Evolutionary conservation across 2,888 invertebrate genomes (phyloP), one percentile per base, ranked within the genome.

Genomic region (Coenonympha arcania): DNA sequence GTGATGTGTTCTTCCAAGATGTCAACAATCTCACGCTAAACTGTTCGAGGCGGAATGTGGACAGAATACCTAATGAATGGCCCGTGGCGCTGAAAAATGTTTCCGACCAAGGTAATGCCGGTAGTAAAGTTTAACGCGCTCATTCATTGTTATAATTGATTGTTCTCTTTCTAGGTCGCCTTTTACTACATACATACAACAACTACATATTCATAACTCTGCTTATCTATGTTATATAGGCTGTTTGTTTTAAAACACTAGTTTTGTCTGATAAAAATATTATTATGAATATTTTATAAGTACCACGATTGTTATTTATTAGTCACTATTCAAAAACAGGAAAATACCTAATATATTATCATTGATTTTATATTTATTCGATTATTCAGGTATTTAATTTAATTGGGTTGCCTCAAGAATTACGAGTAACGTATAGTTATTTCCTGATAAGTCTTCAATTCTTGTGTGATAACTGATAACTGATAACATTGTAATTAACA

Each of bases 11-110:
- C 51, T 58, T 73, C 50, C 71, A 76, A 67, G 81, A 81, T 59
- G 59, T 68, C 51, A 74, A 71, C 59, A 72, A 73, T 61, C 64
- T 80, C 39, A 80, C 74, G 20, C 62, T 85, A 43, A 85, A 86
- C 64, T 86, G 86, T 62, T 84, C 86, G 45, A 70, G 80, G 22
- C 74, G 84, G 13, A 66, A 69, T 57, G 69, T 83, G 52, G 63
- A 68, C 50, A 63, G 56, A 30, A 70, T 84, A 45, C 81, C 84
- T 11, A 55, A 31, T 11, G 55, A 30, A 9, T 85, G 83, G 85
- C 79, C 85, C 26, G 68, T 69, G 51, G 67, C 71, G 65, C 67
- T 83, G 55, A 64, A 68, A 60, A 68, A 64, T 56, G 61, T 75
- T 60, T 49, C 56, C 11, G 65, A 75, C 63, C 72, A 78, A 79